Evolutionary conservation across 2,888 invertebrate genomes (phyloP).

Genomic region (Eudemis profundana): DNA sequence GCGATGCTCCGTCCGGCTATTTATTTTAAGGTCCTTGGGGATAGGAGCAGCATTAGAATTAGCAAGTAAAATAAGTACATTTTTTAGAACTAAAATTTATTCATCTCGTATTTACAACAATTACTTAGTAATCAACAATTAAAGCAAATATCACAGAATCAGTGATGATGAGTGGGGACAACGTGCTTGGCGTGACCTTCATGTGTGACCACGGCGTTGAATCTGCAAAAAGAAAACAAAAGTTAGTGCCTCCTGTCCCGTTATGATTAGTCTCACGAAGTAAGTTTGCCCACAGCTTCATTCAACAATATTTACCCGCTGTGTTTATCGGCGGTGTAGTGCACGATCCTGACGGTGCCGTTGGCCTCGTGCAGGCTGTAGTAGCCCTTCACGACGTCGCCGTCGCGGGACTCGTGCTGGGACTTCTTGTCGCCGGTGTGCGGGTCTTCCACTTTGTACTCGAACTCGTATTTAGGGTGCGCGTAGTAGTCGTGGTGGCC

Average conservation of each 20-base stretch:
- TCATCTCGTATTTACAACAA: too few relatives aligned
- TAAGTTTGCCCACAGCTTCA: too few relatives aligned
- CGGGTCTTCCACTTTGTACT: constrained; percentile 83
- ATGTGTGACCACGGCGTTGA: constrained; percentile 45
- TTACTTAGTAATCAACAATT: background rate
- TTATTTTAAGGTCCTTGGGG: too few relatives aligned
- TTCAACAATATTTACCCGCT: constrained; percentile 57
- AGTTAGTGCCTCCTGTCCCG: background rate
- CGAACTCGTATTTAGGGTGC: constrained; percentile 80
- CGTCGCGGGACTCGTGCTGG: constrained; percentile 82
- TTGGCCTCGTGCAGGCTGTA: constrained; percentile 84
- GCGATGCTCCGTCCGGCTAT: too few relatives aligned
- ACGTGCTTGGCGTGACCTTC: constrained; percentile 59
- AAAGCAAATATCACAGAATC: background rate
- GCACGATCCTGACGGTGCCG: constrained; percentile 83
- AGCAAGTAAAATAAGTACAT: too few relatives aligned
- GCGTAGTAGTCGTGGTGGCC: constrained; percentile 49
- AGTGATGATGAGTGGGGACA: constrained; percentile 10
- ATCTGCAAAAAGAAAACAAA: constrained; percentile 1
- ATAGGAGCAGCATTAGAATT: too few relatives aligned
- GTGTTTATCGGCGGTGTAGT: constrained; percentile 83
- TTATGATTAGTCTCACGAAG: background rate
- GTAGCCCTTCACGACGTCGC: constrained; percentile 83
- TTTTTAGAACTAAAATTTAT: too few relatives aligned
- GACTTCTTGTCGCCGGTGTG: constrained; percentile 86